Evolutionary conservation across 2,113 vertebrate genomes (phyloP).

Genomic region (human): GRCh38 chr2:145779501-145780000

Average conservation of each 20-base stretch:
- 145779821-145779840: neutral
- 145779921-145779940: neutral
- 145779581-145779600: conserved; percentile 48
- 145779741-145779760: neutral
- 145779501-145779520: conserved; percentile 69
- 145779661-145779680: neutral
- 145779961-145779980: neutral
- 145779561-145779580: conserved; percentile 46
- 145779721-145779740: neutral
- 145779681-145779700: neutral
- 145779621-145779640: neutral
- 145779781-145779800: neutral
- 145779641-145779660: neutral
- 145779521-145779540: conserved; percentile 74
- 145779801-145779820: neutral
- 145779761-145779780: neutral
- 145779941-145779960: neutral
- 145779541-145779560: conserved; percentile 52
- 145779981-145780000: neutral
- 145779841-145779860: conserved; percentile 17
- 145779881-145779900: neutral
- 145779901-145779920: neutral
- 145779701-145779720: neutral
- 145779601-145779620: neutral
- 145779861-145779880: neutral